Evolutionary conservation across 2,113 vertebrate species (phyloP), one percentile per base, ranked within the genome.

Genomic region (Mesocricetus auratus): DNA sequence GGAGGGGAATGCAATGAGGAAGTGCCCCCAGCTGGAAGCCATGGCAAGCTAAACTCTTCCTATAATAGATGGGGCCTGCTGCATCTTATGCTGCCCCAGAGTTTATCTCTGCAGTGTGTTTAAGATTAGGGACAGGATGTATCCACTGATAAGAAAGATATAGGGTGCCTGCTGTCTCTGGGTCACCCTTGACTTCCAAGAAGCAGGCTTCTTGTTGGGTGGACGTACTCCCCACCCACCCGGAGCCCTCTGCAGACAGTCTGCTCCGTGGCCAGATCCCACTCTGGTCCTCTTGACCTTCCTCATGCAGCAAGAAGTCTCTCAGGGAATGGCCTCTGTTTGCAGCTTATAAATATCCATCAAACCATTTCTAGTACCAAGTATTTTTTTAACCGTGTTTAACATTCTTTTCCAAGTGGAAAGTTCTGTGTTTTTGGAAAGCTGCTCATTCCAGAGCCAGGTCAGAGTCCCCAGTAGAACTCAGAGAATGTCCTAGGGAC

Each of bases 351-450:
- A 94, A 95, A 96, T 93, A 90, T 74, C 92, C 64, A 79, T n/a
- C 58, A 21, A 94, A 87, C 94, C 95, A 82, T 94, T 96, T 97
- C 96, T 93, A 90, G 92, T 89, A 95, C 94, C 91, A 92, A 97
- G 91, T 89, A 42, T 82, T 93, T 78, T 93, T 86, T 90, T 68
- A 82, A 78, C 95, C 93, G 12, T 97, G 82, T 97, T 97, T 96
- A 95, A 94, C 97, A 97, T 98, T 98, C 95, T 96, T 97, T 91
- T 96, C 17, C 75, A 85, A 97, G 97, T 98, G 98, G 98, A 98
- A 98, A 98, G 94, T 98, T 97, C 97, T 97, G 94, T 95, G 94
- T 95, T 95, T 97, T 97, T 97, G 94, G 97, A 95, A 56, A 95
- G 24, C 69, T 93, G 97, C 95, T 96, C 92, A 85, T 95, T 93